phyloP scores from a whole-genome alignment of 2,113 vertebrate species.

The Felis catus region DNA sequence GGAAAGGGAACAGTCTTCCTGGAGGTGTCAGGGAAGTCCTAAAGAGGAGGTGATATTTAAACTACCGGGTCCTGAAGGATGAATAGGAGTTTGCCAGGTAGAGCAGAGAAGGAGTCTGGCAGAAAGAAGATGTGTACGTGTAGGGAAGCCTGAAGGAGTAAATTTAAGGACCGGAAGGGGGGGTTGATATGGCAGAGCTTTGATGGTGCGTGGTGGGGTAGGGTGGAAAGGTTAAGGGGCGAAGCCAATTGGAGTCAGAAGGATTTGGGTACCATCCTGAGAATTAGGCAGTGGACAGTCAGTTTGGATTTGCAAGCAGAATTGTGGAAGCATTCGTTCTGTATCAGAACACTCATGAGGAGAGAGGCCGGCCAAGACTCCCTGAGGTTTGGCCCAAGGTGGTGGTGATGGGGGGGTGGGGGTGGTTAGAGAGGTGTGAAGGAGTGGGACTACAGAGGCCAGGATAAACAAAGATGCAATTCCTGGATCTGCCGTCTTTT shows the following conservation, averaged over 20 bases:
- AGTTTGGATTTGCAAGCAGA: not conserved
- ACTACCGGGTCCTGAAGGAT: not conserved
- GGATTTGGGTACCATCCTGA: not conserved
- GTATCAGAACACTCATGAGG: not conserved
- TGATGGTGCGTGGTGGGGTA: accelerated
- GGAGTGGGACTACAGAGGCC: not conserved
- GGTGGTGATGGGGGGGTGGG: no score
- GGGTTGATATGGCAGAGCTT: not conserved
- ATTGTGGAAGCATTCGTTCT: not conserved
- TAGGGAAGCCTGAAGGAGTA: not conserved
- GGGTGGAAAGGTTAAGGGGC: not conserved
- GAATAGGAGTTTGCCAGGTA: not conserved
- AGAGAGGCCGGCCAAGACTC: not conserved
- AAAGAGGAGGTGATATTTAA: not conserved
- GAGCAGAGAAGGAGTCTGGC: not conserved
- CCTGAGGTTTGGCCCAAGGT: not conserved
- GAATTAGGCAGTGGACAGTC: not conserved
- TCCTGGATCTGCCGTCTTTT: not conserved
- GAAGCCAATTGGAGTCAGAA: not conserved
- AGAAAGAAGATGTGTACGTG: not conserved
- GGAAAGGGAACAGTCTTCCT: not conserved
- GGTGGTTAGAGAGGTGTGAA: not conserved
- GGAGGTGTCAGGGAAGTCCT: not conserved
- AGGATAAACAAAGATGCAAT: not conserved
- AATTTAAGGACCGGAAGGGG: not conserved